Conservation (phyloP, 2,113 vertebrate species). For the Onychostoma macrolepis region DNA sequence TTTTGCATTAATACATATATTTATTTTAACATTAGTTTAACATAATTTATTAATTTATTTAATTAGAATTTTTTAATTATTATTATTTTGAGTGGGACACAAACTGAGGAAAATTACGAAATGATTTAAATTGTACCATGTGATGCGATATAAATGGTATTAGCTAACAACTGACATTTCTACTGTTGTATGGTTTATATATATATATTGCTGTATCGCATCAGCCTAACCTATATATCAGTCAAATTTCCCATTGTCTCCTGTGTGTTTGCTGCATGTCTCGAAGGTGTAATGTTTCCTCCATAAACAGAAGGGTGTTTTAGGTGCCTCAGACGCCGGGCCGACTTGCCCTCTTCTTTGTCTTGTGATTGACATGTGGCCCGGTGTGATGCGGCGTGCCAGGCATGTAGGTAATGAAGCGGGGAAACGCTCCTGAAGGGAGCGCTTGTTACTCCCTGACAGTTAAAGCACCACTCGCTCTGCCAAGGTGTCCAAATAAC, state of each 20-base stretch:
- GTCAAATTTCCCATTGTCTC: not conserved
- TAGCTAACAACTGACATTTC: not conserved
- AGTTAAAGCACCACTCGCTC: constrained; percentile 56
- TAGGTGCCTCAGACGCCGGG: constrained; percentile 8
- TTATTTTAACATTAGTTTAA: not conserved
- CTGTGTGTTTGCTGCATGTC: not conserved
- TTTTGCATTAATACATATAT: not conserved
- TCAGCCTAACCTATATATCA: not conserved
- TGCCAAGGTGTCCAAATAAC: constrained; percentile 54
- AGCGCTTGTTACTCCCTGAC: constrained; percentile 57
- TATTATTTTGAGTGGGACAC: no score
- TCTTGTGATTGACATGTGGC: constrained; percentile 56
- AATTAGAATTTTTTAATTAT: no score
- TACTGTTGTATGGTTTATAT: not conserved
- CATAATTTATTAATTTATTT: no score
- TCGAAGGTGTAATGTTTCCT: not conserved
- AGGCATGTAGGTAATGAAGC: constrained; percentile 58
- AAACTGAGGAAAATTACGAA: not conserved
- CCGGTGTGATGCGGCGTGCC: constrained; percentile 45
- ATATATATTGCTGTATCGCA: no score
- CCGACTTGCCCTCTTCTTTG: constrained; percentile 47
- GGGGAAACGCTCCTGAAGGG: constrained; percentile 50
- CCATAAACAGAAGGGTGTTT: constrained; percentile 20
- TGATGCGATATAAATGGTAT: not conserved
- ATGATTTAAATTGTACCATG: not conserved